Evolutionary conservation across 2,113 vertebrate genomes (phyloP), one percentile per base, ranked within the genome.

Genomic region (Spea multiplicata): DNA sequence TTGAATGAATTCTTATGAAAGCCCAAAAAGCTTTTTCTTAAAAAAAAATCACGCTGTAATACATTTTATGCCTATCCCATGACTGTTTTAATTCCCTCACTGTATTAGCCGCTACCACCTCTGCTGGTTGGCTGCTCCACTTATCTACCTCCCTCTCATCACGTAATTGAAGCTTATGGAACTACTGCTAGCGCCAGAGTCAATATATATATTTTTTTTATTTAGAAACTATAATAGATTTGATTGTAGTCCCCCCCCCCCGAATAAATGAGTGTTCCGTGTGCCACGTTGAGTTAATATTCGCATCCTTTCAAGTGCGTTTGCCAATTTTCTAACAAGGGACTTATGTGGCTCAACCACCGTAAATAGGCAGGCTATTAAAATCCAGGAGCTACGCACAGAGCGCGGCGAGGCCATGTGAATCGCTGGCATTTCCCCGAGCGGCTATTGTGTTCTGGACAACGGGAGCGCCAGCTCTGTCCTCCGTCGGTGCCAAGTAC

Each of bases 391-490:
- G 55, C 5, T 13, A 13, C 55, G 1, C 14, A 59, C 2, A 3
- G 55, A 59, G 2, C 55, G 9, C 8, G 55, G 55, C 14, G 55
- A 59, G 55, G 10, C 10, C 55, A 59, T 16, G 30, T 7, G 71
- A 73, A 49, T 47, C 59, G 13, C 59, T 73, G 57, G n/a, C 6
- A 16, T 50, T 44, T n/a, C 12, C 44, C 16, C 17, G n/a, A 44
- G 50, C 13, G 44, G 4, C 48, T 65, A 65, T 71, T 53, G 69
- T 78, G 30, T 71, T 71, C 55, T 59, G 52, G 47, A n/a, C 10
- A 68, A 70, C 17, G 59, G 67, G 62, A 71, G 46, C 71, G 67
- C 66, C 75, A 77, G 75, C 66, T 69, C 59, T 17, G 52, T 50
- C 6, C 64, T 45, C 0, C 6, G 4, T 44, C 57, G 66, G 70